These are phyloP conservation scores for Syrphus vitripennis DNA, from an alignment of 2,888 invertebrate genomes.

Conservation along the genomic window DNA sequence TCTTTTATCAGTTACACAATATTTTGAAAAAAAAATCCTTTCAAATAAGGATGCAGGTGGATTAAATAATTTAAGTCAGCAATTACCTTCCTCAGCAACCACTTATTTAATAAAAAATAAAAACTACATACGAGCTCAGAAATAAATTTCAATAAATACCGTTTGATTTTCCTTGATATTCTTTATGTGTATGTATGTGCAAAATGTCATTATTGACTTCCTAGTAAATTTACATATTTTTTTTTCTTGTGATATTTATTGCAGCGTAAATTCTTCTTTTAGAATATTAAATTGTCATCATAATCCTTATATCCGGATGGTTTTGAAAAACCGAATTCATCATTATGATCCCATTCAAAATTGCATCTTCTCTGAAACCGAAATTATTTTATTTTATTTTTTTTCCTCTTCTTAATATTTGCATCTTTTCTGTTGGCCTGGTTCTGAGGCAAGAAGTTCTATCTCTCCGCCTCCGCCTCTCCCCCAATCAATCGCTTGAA, in stretches of 20 bases:
- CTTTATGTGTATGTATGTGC: background rate
- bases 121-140: no score
- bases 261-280: conserved; percentile 8
- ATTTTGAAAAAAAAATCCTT: no score
- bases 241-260: background rate
- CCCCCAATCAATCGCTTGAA: conserved; percentile 59
- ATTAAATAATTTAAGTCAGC: no score
- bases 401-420: conserved; percentile 14
- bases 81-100: no score
- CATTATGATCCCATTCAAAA: conserved; percentile 53
- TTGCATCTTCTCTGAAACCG: background rate
- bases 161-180: background rate
- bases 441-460: background rate
- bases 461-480: background rate
- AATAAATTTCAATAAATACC: background rate
- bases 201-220: conserved; percentile 2
- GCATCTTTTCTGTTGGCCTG: conserved; percentile 25
- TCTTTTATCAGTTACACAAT: no score
- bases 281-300: conserved; percentile 34
- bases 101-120: no score
- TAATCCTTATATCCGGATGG: conserved; percentile 6
- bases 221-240: no score
- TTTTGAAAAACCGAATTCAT: conserved; percentile 5
- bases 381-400: background rate
- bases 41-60: no score